A percentile compares a stretch with the other conserved stretches of the same genome.
Evolutionary conservation across 2,888 invertebrate genomes (phyloP).

Genomic region (Icerya purchasi): DNA sequence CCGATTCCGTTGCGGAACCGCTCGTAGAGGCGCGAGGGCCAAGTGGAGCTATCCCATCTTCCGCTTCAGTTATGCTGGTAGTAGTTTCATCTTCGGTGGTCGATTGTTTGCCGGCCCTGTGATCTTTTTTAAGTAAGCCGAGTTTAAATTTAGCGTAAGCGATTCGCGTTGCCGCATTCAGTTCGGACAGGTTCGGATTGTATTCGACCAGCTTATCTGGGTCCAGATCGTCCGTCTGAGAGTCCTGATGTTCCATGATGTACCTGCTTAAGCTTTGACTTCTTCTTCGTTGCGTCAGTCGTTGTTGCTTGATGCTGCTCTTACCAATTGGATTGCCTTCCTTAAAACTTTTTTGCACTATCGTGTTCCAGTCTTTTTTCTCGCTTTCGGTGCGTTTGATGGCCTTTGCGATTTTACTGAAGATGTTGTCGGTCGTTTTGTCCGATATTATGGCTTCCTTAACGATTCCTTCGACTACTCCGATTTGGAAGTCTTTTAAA

Average conservation of each 20-base stretch:
- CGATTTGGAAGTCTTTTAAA: conserved; percentile 75
- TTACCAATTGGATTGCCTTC: conserved; percentile 57
- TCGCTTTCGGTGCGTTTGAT: conserved; percentile 39
- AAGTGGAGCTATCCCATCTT: background rate
- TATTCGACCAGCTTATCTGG: conserved; percentile 54
- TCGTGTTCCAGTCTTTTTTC: conserved; percentile 58
- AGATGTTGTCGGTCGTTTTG: conserved; percentile 52
- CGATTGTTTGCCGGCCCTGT: conserved; percentile 22
- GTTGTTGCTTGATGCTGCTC: conserved; percentile 39
- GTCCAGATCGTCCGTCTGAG: conserved; percentile 31
- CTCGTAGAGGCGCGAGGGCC: background rate
- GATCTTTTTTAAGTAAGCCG: conserved; percentile 40
- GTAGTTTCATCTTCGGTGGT: background rate
- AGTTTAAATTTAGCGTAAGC: conserved; percentile 77
- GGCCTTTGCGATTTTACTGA: conserved; percentile 60
- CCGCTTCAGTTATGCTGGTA: background rate
- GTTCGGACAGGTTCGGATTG: conserved; percentile 53
- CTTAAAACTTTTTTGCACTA: conserved; percentile 48
- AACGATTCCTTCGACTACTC: conserved; percentile 61
- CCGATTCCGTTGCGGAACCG: background rate
- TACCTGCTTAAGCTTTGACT: conserved; percentile 49
- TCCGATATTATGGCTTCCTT: conserved; percentile 40
- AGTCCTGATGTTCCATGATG: conserved; percentile 40
- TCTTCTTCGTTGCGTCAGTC: conserved; percentile 27
- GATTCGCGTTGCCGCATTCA: conserved; percentile 57